Percentiles rank a stretch among this genome's conserved stretches.
Evolutionary conservation across 2,113 vertebrate genomes (phyloP).

Genomic region (Alexandromys fortis): DNA sequence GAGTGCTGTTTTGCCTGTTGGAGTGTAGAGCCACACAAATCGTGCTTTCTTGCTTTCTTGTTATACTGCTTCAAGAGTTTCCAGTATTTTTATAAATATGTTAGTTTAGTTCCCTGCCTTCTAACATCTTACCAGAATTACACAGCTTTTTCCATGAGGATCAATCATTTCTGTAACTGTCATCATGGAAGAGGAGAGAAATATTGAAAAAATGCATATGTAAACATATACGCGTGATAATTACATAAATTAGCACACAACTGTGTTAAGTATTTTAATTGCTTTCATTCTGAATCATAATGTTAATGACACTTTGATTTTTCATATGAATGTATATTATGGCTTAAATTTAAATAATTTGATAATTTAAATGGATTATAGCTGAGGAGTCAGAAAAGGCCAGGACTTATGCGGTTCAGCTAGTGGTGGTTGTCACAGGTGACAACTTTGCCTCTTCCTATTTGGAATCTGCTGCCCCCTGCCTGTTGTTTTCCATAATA

Average conservation of each 20-base stretch:
- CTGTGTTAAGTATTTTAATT: background rate
- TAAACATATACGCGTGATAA: background rate
- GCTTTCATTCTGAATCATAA: constrained; percentile 12
- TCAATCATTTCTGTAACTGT: background rate
- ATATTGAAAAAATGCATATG: background rate
- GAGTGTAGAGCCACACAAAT: rapidly evolving
- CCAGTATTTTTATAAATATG: background rate
- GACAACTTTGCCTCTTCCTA: constrained; percentile 47
- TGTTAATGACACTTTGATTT: constrained; percentile 48
- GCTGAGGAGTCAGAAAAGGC: background rate
- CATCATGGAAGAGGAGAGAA: background rate
- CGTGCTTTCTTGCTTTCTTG: background rate
- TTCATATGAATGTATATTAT: background rate
- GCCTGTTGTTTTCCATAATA: constrained; percentile 47
- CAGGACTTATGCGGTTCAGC: background rate
- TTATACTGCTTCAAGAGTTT: background rate
- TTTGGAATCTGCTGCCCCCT: constrained; percentile 77
- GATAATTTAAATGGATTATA: background rate
- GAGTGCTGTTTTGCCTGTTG: background rate
- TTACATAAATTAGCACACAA: background rate
- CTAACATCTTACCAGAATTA: constrained; percentile 15
- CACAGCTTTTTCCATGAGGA: background rate
- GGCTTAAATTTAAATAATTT: constrained; percentile 30
- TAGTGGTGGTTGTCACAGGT: background rate
- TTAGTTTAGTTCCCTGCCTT: background rate